Base-by-base conservation (phyloP, 2,113 vertebrate species). In the Petromus typicus region DNA sequence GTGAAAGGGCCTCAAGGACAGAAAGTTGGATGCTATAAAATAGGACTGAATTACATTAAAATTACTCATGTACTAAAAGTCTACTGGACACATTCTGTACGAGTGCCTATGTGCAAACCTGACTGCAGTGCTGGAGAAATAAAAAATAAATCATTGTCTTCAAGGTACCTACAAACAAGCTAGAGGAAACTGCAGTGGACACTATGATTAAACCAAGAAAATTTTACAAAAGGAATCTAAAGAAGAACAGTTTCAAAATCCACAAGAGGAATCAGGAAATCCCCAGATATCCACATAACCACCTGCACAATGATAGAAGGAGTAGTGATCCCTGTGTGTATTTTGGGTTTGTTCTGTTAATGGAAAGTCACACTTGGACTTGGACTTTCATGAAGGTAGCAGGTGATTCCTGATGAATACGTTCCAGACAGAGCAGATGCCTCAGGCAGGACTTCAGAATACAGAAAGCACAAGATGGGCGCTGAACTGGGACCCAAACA, bases 401-500 rank as follows among this genome's bases (percentile, higher is more conserved):
- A 17, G 43, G 71, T 27, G 67, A 82, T 85, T 93, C 61, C 71
- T 67, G 61, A 61, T 94, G 91, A 83, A 48, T 66, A 20, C 66
- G 45, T 95, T 56, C 48, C 85, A 89, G 51, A 75, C 34, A 61
- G 54, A 93, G 37, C 84, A 92, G 71, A 84, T 88, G 56, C 71
- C 45, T 57, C 40, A 61, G 54, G 78, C 43, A 54, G 16, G 32
- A 80, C 27, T 92, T 82, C 67, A 81, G 73, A 86, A 67, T 64
- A 20, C 12, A 30, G 67, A 85, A 86, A 91, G 66, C 13, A 76
- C 34, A 43, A 17, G 48, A 57, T 17, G 27, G 45, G 17, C 71
- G 0, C 14, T 76, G 40, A 93, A 25, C 34, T 91, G 63, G 45
- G 5, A 30, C 71, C 85, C 79, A 43, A 93, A 56, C 30, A 48